Conservation (phyloP, 2,113 vertebrate species). For the Esox niger region DNA sequence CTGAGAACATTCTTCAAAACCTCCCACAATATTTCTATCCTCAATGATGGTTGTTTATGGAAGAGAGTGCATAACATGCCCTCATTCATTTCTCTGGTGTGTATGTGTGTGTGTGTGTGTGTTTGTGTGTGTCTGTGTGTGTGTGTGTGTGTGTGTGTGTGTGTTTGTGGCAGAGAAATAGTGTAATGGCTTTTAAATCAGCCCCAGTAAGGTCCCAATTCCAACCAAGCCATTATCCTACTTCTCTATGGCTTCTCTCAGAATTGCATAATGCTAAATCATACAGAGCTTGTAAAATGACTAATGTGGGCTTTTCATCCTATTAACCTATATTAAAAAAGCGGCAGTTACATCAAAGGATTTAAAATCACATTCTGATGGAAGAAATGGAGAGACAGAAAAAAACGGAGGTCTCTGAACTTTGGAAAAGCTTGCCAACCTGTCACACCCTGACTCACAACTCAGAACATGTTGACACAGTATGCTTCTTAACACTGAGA, state of each 20-base stretch:
- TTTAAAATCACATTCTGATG: slow-evolving; percentile 12
- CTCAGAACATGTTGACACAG: slow-evolving; percentile 48
- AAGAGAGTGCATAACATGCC: no score
- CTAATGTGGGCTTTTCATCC: background rate
- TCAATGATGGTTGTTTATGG: background rate
- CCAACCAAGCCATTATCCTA: no score
- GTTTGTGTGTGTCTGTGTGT: no score
- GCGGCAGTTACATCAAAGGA: slow-evolving; percentile 1
- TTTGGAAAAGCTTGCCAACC: slow-evolving; percentile 35
- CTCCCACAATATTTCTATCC: slow-evolving; percentile 33
- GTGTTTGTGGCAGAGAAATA: background rate
- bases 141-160: slow-evolving; percentile 1
- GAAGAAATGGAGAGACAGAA: slow-evolving; percentile 18
- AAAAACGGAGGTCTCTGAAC: slow-evolving; percentile 19
- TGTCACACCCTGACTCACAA: slow-evolving; percentile 39
- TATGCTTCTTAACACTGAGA: no score
- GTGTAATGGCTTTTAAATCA: background rate
- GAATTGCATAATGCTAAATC: no score
- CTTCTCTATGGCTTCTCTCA: no score
- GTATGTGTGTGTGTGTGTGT: no score
- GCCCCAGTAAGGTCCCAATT: no score
- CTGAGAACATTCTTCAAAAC: slow-evolving; percentile 36
- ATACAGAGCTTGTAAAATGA: background rate
- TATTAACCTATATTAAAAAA: background rate
- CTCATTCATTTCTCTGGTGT: no score